A percentile compares a stretch with the other conserved stretches of the same genome.
phyloP scores from a whole-genome alignment of 2,113 vertebrate species.

The Equus quagga region DNA sequence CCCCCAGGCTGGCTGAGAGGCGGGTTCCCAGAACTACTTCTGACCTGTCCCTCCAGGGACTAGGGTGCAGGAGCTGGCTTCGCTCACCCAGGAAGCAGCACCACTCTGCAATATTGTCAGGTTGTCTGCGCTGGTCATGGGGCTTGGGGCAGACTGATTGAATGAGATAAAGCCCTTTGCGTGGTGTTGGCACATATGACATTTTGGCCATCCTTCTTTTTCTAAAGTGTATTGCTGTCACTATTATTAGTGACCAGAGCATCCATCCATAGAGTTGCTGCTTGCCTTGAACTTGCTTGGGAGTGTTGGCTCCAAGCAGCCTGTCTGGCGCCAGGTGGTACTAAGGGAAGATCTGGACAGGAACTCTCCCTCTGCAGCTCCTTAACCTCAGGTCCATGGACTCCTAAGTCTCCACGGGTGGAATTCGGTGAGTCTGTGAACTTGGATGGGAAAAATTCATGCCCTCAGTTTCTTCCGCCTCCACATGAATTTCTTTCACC shows the following conservation, averaged over 20 bases:
- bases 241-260: not conserved
- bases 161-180: not conserved
- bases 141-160: not conserved
- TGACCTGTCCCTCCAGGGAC: not conserved
- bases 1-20: not conserved
- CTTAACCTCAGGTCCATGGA: not conserved
- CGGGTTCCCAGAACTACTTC: not conserved
- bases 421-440: not conserved
- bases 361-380: not conserved
- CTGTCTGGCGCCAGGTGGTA: not conserved
- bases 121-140: not conserved
- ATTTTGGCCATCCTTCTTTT: not conserved
- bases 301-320: not conserved
- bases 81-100: not conserved
- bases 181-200: not conserved
- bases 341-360: not conserved
- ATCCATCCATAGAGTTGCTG: not conserved
- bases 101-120: not conserved
- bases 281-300: fast-evolving
- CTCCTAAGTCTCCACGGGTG: fast-evolving
- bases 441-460: not conserved
- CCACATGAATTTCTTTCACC: not conserved
- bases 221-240: not conserved
- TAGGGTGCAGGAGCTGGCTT: not conserved
- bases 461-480: not conserved